phyloP scores from a whole-genome alignment of 2,888 invertebrate species.

The Phasia obesa region DNA sequence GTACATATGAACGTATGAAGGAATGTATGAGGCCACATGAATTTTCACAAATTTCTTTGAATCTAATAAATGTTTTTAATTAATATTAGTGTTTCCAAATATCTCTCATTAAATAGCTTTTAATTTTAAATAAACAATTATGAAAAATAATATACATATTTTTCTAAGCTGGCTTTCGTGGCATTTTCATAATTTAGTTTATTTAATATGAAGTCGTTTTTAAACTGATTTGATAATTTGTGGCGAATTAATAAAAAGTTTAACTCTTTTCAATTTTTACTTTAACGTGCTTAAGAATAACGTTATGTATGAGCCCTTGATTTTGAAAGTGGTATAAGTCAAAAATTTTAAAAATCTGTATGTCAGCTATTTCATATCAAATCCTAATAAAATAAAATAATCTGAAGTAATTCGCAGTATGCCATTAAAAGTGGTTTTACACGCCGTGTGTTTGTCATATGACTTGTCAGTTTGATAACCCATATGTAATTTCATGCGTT shows the following conservation, averaged over 20 bases:
- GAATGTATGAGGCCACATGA: not conserved
- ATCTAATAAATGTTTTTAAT: slow-evolving; percentile 33
- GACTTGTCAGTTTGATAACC: no score
- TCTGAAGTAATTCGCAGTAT: no score
- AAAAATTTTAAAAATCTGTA: no score
- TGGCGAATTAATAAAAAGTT: not conserved
- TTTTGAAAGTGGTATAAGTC: no score
- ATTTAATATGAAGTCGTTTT: not conserved
- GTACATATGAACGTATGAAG: no score
- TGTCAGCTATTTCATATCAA: no score
- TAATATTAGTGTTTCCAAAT: slow-evolving; percentile 22
- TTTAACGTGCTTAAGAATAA: not conserved
- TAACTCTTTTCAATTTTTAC: no score
- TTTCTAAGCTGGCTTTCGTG: not conserved
- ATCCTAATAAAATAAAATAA: no score
- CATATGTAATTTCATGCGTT: no score
- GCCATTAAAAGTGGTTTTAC: no score
- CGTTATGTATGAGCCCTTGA: no score
- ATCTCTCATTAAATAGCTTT: slow-evolving; percentile 15
- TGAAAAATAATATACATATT: not conserved
- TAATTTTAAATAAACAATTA: not conserved
- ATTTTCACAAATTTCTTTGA: slow-evolving; percentile 10
- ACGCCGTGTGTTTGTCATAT: no score
- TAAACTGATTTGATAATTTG: not conserved
- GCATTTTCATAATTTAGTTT: not conserved